These are phyloP conservation scores for Drosophila virilis DNA, from an alignment of 1,140 invertebrate species.

Conservation along the genomic window DNA sequence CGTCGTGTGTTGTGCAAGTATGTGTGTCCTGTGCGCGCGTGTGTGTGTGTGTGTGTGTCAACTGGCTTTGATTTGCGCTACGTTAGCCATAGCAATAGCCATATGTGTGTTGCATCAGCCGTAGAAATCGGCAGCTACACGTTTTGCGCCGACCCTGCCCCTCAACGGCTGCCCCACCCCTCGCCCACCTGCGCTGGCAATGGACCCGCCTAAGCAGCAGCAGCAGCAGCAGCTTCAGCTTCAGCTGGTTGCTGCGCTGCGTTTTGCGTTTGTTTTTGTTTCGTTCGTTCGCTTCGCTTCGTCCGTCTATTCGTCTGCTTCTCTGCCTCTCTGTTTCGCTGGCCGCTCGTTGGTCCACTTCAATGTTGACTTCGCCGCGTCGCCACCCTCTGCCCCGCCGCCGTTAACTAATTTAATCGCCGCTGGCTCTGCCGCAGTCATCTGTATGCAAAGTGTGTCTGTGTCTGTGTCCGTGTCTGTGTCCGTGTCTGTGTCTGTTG, in stretches of 20 bases:
- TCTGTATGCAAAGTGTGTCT: slow-evolving; percentile 26
- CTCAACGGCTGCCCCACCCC: slow-evolving; percentile 13
- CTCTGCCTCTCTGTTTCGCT: slow-evolving; percentile 18
- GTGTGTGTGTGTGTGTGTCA: slow-evolving; percentile 60
- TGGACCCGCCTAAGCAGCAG: slow-evolving; percentile 45
- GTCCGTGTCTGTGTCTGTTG: slow-evolving; percentile 37
- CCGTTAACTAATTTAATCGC: slow-evolving; percentile 74
- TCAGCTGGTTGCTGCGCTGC: slow-evolving; percentile 66
- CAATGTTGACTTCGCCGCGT: slow-evolving; percentile 49
- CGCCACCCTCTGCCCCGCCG: background rate
- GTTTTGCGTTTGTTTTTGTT: slow-evolving; percentile 45
- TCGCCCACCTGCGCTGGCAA: slow-evolving; percentile 21
- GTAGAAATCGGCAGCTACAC: slow-evolving; percentile 76
- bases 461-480: slow-evolving; percentile 37
- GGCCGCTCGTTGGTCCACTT: slow-evolving; percentile 76
- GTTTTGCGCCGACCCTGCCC: slow-evolving; percentile 69
- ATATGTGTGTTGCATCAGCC: slow-evolving; percentile 78
- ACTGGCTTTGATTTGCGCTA: slow-evolving; percentile 74
- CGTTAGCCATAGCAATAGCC: slow-evolving; percentile 38
- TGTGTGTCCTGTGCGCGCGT: slow-evolving; percentile 19
- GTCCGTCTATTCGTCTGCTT: slow-evolving; percentile 15
- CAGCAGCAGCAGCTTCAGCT: slow-evolving; percentile 56
- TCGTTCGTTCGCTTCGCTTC: slow-evolving; percentile 35
- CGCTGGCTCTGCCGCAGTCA: slow-evolving; percentile 38
- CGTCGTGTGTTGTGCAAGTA: slow-evolving; percentile 51